Conservation (phyloP, 2,797 vertebrate species). For the Rousettus madagascariensis region DNA sequence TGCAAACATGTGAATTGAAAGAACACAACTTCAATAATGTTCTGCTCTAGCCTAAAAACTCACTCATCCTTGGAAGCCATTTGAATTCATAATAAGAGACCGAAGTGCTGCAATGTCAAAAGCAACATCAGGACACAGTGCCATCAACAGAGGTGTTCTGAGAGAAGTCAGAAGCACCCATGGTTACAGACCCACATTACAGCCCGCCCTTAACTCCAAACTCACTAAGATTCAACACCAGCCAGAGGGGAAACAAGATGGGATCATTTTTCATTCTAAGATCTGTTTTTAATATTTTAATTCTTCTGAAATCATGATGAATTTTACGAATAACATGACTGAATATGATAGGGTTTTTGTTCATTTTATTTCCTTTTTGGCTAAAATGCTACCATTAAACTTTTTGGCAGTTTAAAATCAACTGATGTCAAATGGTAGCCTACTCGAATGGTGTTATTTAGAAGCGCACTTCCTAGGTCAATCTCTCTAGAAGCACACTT, state of each 20-base stretch:
- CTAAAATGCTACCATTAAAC: neutral
- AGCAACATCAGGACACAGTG: neutral
- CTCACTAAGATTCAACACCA: neutral
- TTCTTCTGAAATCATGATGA: constrained; percentile 11
- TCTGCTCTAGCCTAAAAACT: neutral
- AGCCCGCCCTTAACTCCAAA: neutral
- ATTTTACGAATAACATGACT: neutral
- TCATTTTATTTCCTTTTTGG: neutral
- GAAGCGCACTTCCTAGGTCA: neutral
- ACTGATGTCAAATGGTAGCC: neutral
- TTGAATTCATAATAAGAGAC: neutral
- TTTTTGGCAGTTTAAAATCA: constrained; percentile 29
- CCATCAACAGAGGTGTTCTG: neutral
- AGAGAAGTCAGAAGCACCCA: neutral
- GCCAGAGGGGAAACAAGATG: neutral
- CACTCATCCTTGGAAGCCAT: neutral
- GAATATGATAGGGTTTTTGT: neutral
- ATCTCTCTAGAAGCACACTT: neutral
- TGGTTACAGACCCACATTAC: neutral
- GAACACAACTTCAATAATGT: neutral
- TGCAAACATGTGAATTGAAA: constrained; percentile 15
- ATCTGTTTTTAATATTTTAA: constrained; percentile 9
- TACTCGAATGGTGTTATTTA: neutral
- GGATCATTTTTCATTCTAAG: neutral
- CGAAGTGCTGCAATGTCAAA: neutral